Conservation (phyloP, 1,140 invertebrate genomes). For the Episyrphus balteatus region DNA sequence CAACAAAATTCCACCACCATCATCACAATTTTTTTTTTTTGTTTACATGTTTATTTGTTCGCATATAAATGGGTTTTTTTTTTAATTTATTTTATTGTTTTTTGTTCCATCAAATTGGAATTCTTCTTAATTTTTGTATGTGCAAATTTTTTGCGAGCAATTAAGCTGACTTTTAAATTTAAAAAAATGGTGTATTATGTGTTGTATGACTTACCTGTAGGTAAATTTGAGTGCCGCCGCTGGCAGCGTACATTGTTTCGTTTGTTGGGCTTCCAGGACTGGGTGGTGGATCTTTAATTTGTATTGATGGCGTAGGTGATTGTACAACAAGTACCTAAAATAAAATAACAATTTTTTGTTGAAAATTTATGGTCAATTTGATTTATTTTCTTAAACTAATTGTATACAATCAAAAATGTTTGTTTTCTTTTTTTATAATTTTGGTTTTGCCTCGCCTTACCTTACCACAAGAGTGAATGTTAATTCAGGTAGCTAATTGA, state of each 20-base stretch:
- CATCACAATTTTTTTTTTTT: no score
- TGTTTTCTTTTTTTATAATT: constrained; percentile 9
- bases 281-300: constrained; percentile 20
- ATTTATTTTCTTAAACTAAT: no score
- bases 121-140: not conserved
- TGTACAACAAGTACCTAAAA: constrained; percentile 9
- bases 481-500: not conserved
- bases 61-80: no score
- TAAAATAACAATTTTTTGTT: not conserved
- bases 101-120: no score
- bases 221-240: constrained; percentile 37
- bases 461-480: not conserved
- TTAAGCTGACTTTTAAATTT: not conserved
- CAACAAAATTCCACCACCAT: no score
- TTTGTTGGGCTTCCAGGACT: constrained; percentile 24
- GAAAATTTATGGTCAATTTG: not conserved
- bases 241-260: constrained; percentile 34
- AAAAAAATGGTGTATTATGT: not conserved
- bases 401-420: constrained; percentile 1
- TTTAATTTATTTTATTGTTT: no score
- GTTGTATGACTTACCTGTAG: constrained; percentile 30
- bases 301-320: constrained; percentile 11
- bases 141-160: not conserved
- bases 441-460: not conserved
- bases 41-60: no score